Conservation (phyloP, 1,140 invertebrate genomes). For the Rhynchophorus ferrugineus region DNA sequence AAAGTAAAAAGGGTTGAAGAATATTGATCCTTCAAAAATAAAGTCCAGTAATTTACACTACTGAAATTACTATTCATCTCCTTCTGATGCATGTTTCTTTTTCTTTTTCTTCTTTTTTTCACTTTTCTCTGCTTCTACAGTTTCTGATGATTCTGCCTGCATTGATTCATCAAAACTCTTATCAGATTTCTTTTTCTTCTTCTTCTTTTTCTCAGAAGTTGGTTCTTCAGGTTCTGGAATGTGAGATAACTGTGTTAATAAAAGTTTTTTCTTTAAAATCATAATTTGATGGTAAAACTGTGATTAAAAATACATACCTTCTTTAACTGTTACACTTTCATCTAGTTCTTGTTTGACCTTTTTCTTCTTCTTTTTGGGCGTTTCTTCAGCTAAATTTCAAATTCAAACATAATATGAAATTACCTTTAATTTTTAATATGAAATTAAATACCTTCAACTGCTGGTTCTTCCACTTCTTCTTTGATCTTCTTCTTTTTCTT, state of each 20-base stretch:
- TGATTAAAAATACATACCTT: no score
- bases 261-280: no score
- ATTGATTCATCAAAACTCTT: constrained; percentile 4
- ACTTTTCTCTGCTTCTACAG: constrained; percentile 15
- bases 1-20: no score
- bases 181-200: constrained; percentile 40
- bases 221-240: constrained; percentile 20
- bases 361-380: constrained; percentile 29
- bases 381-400: constrained; percentile 18
- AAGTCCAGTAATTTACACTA: no score
- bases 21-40: no score
- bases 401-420: constrained; percentile 17
- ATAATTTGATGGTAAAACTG: no score
- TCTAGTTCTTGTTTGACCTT: constrained; percentile 23
- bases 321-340: constrained; percentile 22
- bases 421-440: constrained; percentile 19
- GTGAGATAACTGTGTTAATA: no score
- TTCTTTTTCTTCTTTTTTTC: constrained; percentile 30
- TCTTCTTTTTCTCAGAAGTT: constrained; percentile 42
- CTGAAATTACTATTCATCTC: neutral
- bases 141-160: constrained; percentile 12
- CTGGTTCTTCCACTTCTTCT: constrained; percentile 20
- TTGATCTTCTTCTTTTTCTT: constrained; percentile 39
- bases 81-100: neutral
- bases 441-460: neutral